Conservation (phyloP, 1,140 invertebrate genomes). For the Leptinotarsa texana region DNA sequence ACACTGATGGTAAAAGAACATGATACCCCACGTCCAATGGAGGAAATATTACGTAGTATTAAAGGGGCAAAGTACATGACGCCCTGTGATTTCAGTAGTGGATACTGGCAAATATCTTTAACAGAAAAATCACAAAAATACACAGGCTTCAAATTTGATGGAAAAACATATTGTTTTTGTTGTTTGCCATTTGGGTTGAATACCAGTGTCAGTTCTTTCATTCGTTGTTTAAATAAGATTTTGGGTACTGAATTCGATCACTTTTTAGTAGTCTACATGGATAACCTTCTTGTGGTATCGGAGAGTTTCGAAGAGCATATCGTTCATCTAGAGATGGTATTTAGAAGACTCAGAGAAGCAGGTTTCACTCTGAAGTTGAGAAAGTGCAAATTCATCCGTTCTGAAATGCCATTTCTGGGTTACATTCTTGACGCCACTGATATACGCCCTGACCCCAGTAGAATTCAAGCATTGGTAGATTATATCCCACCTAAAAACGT, state of each 20-base stretch:
- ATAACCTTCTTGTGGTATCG: constrained; percentile 1
- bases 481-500: constrained; percentile 5
- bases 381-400: constrained; percentile 8
- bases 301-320: constrained; percentile 12
- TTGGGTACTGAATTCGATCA: background rate
- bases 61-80: constrained; percentile 11
- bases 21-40: constrained; percentile 17
- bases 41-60: constrained; percentile 9
- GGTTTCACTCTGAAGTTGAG: constrained; percentile 6
- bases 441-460: background rate
- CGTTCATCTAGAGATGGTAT: background rate
- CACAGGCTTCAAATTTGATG: constrained; percentile 23
- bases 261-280: background rate
- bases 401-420: constrained; percentile 18
- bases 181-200: constrained; percentile 6
- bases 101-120: constrained; percentile 12
- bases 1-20: constrained; percentile 2
- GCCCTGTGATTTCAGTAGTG: constrained; percentile 11
- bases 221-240: constrained; percentile 10
- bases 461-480: constrained; percentile 17
- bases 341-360: background rate
- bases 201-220: constrained; percentile 7
- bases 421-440: constrained; percentile 7
- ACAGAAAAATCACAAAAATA: constrained; percentile 8
- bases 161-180: background rate